A percentile compares a stretch with the other conserved stretches of the same genome.
Evolutionary conservation across 2,113 vertebrate genomes (phyloP).

Genomic region (Illadopsis cleaveri): DNA sequence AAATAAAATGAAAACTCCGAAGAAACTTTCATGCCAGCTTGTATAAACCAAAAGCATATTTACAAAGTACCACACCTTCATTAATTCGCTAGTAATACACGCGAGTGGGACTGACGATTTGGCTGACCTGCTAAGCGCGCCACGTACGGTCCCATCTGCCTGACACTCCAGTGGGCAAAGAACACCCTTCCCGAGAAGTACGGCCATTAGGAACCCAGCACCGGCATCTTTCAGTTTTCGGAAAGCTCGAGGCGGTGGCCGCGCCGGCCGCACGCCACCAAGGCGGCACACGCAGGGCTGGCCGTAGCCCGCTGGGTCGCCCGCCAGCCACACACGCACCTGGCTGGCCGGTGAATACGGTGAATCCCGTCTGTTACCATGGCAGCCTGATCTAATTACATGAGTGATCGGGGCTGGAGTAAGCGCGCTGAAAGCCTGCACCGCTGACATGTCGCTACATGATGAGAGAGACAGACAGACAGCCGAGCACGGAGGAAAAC

Average conservation of each 20-base stretch:
- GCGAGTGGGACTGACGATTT: not conserved
- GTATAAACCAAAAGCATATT: conserved; percentile 24
- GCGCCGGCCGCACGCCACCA: not conserved
- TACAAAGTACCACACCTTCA: conserved; percentile 42
- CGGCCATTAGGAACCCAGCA: not conserved
- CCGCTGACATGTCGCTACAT: conserved; percentile 71
- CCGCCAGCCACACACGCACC: conserved; percentile 69
- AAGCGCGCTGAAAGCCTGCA: conserved; percentile 71
- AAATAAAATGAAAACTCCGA: not conserved
- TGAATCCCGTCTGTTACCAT: conserved; percentile 83
- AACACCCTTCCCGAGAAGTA: conserved; percentile 22
- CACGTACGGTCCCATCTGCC: not conserved
- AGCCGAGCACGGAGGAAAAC: conserved; percentile 1
- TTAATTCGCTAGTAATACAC: conserved; percentile 55
- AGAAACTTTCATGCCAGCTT: conserved; percentile 44
- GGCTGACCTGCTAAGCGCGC: conserved; percentile 28
- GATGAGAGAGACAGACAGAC: conserved; percentile 55
- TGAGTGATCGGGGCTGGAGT: conserved; percentile 76
- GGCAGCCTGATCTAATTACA: conserved; percentile 85
- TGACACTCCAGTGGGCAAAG: not conserved
- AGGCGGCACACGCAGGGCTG: not conserved
- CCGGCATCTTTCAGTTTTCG: not conserved
- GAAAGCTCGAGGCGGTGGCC: not conserved
- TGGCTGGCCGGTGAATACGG: conserved; percentile 72
- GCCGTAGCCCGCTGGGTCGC: conserved; percentile 39